Percentiles rank a stretch among this genome's conserved stretches.
Evolutionary conservation across 2,113 vertebrate genomes (phyloP).

Genomic region (Pipa parva): DNA sequence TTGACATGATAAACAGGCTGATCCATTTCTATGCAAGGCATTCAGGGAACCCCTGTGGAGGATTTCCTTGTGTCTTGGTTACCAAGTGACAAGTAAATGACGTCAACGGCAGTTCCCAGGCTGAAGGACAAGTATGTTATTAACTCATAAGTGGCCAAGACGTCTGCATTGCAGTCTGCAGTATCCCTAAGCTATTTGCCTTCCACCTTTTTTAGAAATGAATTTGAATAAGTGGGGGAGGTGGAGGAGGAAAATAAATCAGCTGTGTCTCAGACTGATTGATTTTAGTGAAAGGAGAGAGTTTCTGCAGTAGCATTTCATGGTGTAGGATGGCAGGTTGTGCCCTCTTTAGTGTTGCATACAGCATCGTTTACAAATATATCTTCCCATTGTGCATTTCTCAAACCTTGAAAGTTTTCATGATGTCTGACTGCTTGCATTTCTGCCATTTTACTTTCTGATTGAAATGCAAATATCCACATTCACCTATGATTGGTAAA

Average conservation of each 20-base stretch:
- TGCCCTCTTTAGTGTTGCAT: no score
- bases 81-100: slow-evolving; percentile 67
- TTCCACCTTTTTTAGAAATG: neutral
- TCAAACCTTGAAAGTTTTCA: no score
- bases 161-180: slow-evolving; percentile 35
- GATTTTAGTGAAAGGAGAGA: neutral
- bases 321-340: neutral
- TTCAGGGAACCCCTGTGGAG: slow-evolving; percentile 76
- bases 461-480: no score
- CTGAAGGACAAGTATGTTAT: slow-evolving; percentile 40
- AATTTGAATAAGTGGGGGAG: neutral
- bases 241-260: slow-evolving; percentile 6
- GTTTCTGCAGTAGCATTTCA: neutral
- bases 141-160: slow-evolving; percentile 36
- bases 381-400: no score
- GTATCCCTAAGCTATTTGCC: slow-evolving; percentile 4
- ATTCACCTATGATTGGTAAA: no score
- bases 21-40: slow-evolving; percentile 59
- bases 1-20: slow-evolving; percentile 52
- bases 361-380: no score
- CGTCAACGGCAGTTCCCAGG: slow-evolving; percentile 65
- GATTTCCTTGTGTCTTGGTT: slow-evolving; percentile 65
- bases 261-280: neutral
- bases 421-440: no score
- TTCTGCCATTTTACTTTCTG: no score